phyloP scores from a whole-genome alignment of 2,113 vertebrate species.

The Asarcornis scutulata region DNA sequence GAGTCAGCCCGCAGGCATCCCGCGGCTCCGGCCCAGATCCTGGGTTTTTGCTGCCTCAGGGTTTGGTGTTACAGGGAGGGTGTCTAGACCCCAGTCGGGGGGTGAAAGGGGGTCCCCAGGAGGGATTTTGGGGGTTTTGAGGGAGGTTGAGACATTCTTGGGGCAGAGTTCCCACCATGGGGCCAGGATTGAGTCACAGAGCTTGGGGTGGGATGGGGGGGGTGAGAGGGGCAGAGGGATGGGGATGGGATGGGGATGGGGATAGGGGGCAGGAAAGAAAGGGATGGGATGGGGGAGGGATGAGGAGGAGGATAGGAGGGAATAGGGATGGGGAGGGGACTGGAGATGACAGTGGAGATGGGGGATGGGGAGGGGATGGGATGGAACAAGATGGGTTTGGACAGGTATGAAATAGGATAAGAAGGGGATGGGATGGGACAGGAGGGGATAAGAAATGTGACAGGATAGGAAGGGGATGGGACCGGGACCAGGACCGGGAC shows the following conservation, averaged over 20 bases:
- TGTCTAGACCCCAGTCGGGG: accelerated
- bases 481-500: not conserved
- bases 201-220: not conserved
- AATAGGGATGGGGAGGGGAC: not conserved
- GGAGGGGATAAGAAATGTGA: not conserved
- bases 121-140: not conserved
- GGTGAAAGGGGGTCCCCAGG: not conserved
- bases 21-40: not conserved
- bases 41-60: not conserved
- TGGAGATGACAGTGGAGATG: too few relatives aligned
- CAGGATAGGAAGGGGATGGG: not conserved
- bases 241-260: not conserved
- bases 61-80: not conserved
- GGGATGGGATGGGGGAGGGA: too few relatives aligned
- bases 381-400: too few relatives aligned
- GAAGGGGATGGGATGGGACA: not conserved
- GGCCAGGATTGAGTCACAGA: not conserved
- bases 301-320: too few relatives aligned
- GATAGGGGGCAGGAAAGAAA: too few relatives aligned
- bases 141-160: not conserved
- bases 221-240: not conserved
- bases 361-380: not conserved
- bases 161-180: not conserved
- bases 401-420: not conserved
- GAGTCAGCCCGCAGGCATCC: not conserved